Base-by-base conservation (phyloP, 2,888 invertebrate genomes). In the Cantharis rustica region DNA sequence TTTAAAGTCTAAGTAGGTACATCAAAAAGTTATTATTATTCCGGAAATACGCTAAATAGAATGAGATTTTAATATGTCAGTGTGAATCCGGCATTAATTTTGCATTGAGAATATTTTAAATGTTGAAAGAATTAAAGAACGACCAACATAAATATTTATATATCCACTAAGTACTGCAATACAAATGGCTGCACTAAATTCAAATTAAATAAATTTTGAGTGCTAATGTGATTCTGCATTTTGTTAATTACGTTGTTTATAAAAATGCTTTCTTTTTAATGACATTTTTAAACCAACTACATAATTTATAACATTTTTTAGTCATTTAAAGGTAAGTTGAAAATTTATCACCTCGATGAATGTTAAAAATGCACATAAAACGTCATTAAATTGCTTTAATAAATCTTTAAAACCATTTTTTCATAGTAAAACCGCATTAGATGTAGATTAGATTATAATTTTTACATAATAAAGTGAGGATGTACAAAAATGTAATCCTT, bases 171-270 rank as follows among this genome's bases (percentile, higher is more conserved):
- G 47, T 47, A 47, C 47, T 47, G 47, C 47, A 47, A 47, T 47
- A 47, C 47, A 47, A 47, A 72, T 61, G 66, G 71, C 31, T 16
- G 47, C 64, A 63, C 20, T 77, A 77, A 74, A 72, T 77, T 75
- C 63, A 77, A 71, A 75, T 75, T 74, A 74, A 74, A 77, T 77
- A 77, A 74, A 69, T 74, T 75, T 72, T 69, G 16, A 63, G 74
- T 69, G 62, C 63, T 71, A 72, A 77, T 77, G 72, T 77, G 75
- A 74, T 77, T 75, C 66, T 74, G 72, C 69, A 72, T 72, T 72
- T 75, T 75, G 72, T 69, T 77, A 75, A 77, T 75, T 77, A 72
- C 75, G 64, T 69, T 71, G 74, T 68, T 77, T 77, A 74, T 77
- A 74, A 77, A 77, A 77, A 74, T 77, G 68, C 75, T 61, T 31